These are phyloP conservation scores for Sebastes kiyomatsui DNA, from an alignment of 2,797 vertebrate species.

Conservation along the genomic window DNA sequence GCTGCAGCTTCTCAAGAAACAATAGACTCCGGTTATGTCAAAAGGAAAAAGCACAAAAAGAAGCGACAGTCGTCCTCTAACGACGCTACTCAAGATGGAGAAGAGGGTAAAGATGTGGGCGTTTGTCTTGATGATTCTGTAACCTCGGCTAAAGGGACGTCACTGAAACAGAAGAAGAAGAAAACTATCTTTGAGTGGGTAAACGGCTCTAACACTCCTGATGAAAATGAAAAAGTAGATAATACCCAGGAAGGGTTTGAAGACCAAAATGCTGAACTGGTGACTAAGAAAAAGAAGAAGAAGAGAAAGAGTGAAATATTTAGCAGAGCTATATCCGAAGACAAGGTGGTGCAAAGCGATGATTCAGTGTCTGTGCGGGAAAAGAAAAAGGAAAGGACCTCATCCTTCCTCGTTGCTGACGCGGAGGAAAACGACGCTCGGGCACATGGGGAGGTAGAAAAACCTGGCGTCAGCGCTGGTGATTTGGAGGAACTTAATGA, in stretches of 20 bases:
- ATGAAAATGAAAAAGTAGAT: neutral
- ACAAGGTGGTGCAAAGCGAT: neutral
- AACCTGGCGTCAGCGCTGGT: neutral
- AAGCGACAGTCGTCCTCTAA: neutral
- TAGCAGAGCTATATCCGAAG: neutral
- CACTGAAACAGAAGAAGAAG: slow-evolving; percentile 3
- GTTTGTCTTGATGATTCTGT: neutral
- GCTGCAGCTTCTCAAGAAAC: neutral
- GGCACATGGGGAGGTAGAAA: neutral
- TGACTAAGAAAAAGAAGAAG: slow-evolving; percentile 35
- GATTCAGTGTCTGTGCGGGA: slow-evolving; percentile 32
- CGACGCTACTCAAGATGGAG: neutral
- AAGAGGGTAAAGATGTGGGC: neutral
- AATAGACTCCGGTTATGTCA: neutral
- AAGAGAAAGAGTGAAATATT: neutral
- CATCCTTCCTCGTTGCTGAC: slow-evolving; percentile 66
- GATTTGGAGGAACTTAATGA: neutral
- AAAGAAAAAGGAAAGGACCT: slow-evolving; percentile 25
- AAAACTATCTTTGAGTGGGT: neutral
- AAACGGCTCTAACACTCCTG: neutral
- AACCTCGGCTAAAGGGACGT: neutral
- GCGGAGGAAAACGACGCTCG: slow-evolving; percentile 33
- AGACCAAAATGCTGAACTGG: neutral
- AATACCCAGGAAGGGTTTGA: neutral
- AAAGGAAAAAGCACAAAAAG: slow-evolving; percentile 47